A percentile compares a stretch with the other conserved stretches of the same genome.
Conservation (phyloP, 1,140 invertebrate genomes). For the Drosophila sproati region DNA sequence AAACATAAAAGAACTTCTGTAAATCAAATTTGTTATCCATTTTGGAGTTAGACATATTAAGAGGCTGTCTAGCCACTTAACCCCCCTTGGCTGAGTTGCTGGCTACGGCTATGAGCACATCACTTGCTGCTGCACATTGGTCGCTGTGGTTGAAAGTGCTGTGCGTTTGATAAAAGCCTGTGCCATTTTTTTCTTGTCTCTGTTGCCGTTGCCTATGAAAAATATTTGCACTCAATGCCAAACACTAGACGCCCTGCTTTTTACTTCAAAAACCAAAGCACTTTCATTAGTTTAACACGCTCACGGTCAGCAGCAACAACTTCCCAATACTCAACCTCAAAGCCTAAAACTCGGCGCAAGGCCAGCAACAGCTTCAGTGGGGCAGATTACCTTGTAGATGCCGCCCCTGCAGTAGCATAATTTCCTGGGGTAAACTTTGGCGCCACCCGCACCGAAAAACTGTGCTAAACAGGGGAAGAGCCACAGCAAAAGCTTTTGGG, state of each 20-base stretch:
- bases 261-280: slow-evolving; percentile 60
- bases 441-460: slow-evolving; percentile 29
- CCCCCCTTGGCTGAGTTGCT: background rate
- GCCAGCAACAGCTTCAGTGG: slow-evolving; percentile 37
- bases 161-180: slow-evolving; percentile 72
- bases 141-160: slow-evolving; percentile 52
- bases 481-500: slow-evolving; percentile 39
- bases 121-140: slow-evolving; percentile 14
- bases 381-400: slow-evolving; percentile 3
- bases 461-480: slow-evolving; percentile 59
- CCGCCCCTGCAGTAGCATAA: slow-evolving; percentile 34
- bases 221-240: slow-evolving; percentile 61
- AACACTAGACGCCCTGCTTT: slow-evolving; percentile 41
- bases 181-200: slow-evolving; percentile 42
- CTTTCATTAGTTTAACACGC: slow-evolving; percentile 75
- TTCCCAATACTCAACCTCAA: slow-evolving; percentile 13
- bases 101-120: slow-evolving; percentile 22
- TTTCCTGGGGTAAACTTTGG: slow-evolving; percentile 46
- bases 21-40: too few species aligned
- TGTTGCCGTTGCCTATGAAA: slow-evolving; percentile 41
- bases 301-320: slow-evolving; percentile 37
- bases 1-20: too few species aligned
- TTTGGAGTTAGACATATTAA: too few species aligned
- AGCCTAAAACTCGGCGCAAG: slow-evolving; percentile 27
- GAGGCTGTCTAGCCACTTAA: too few species aligned